Conservation (phyloP, 2,797 vertebrate genomes). For the Xiphophorus birchmanni region DNA sequence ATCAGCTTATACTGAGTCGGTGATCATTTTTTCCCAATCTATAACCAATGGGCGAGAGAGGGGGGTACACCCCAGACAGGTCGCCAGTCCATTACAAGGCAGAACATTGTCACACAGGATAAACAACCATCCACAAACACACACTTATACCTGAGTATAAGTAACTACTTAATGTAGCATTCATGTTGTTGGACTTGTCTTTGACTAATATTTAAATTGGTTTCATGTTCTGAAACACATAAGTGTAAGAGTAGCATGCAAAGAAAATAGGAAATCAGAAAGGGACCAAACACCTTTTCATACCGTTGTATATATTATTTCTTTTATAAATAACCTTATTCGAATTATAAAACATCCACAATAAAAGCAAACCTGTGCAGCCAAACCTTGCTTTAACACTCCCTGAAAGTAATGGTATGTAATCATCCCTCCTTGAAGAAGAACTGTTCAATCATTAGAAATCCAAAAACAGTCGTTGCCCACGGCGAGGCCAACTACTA, state of each 20-base stretch:
- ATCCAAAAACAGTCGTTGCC: not conserved
- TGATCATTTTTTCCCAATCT: not conserved
- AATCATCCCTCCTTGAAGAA: not conserved
- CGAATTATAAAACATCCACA: not conserved
- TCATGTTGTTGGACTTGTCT: not conserved
- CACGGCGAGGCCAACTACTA: not conserved
- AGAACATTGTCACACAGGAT: not conserved
- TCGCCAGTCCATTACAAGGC: not conserved
- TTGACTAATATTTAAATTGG: too few relatives aligned
- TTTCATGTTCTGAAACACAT: too few relatives aligned
- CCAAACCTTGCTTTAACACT: not conserved
- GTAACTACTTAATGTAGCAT: not conserved
- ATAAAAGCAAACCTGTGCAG: not conserved
- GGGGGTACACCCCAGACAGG: not conserved
- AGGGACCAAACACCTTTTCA: too few relatives aligned
- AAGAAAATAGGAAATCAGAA: too few relatives aligned
- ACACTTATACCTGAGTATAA: not conserved
- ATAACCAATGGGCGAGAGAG: not conserved
- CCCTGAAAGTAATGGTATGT: not conserved
- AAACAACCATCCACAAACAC: not conserved
- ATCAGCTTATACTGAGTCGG: not conserved
- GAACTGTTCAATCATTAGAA: not conserved
- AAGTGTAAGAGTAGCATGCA: too few relatives aligned
- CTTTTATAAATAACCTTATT: not conserved
- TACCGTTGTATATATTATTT: not conserved